Evolutionary conservation across 1,140 invertebrate genomes (phyloP), one percentile per base, ranked within the genome.

Genomic region (Anthonomus grandis): DNA sequence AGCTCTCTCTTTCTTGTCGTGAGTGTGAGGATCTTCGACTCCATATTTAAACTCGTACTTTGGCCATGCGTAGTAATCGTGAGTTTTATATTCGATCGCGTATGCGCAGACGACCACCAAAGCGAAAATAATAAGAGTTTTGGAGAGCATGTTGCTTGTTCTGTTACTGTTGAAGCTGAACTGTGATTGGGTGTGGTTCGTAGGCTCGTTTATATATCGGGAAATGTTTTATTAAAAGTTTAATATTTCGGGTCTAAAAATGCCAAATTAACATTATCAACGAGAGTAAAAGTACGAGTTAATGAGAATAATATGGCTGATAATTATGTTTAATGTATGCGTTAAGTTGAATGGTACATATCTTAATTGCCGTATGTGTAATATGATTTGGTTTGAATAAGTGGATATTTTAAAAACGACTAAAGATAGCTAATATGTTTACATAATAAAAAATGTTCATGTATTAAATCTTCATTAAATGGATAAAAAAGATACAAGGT

Each of bases 41-140:
- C 79, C 76, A 63, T 81, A 81, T 18, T 76, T 76, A 62, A 77
- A 81, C 45, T 72, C 74, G 64, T 79, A 79, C 63, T 77, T 76
- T 9, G 78, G 78, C 53, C 75, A 71, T 1, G 74, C 70, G 59
- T 79, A 76, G 57, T 22, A 75, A 37, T 62, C 60, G 15, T 27
- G 13, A 1, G 45, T 41, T 25, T 55, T 55, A 22, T 55, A 55
- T 18, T 55, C 52, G 10, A 38, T 6, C 2, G 27, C 52, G 21
- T 21, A 42, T 18, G 42, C 42, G 19, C 38, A 25, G 1, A 47
- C 52, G 9, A 55, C 36, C 44, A 55, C 22, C 5, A 45, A 8
- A 42, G 51, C 39, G 24, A 54, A 36, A 12, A 44, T 8, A 9
- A 54, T 31, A 8, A 55, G 42, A 37, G 23, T 46, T 45, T 47